Conservation (phyloP, 2,888 invertebrate species). For the Drosophila villosipedis region DNA sequence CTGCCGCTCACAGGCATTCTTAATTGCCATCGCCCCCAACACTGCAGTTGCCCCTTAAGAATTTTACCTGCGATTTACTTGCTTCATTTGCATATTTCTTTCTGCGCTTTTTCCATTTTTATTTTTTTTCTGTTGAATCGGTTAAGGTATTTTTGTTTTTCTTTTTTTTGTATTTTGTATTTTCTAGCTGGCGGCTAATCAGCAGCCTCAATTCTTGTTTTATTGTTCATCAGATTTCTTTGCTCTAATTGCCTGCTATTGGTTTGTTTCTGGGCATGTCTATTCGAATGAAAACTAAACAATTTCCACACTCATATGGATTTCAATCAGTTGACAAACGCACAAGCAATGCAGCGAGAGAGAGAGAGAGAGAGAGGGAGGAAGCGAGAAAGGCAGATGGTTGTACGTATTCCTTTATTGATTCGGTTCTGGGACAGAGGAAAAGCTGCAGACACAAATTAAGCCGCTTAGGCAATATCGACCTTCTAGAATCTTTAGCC, state of each 20-base stretch:
- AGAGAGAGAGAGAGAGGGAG: background rate
- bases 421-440: conserved; percentile 7
- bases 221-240: conserved; percentile 5
- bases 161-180: background rate
- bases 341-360: background rate
- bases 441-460: conserved; percentile 7
- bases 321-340: conserved; percentile 33
- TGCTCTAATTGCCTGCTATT: conserved; percentile 33
- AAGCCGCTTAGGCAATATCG: conserved; percentile 43
- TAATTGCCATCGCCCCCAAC: conserved; percentile 44
- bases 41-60: background rate
- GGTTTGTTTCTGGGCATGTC: conserved; percentile 5
- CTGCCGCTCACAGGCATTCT: conserved; percentile 48
- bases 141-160: background rate
- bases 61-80: conserved; percentile 4
- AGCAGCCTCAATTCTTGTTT: conserved; percentile 18
- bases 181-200: conserved; percentile 30
- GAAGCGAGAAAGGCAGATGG: background rate
- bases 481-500: background rate
- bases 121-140: background rate
- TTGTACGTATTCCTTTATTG: background rate
- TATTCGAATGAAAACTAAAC: conserved; percentile 48
- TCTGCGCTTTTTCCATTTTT: background rate
- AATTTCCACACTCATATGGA: conserved; percentile 34
- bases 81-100: conserved; percentile 26